Evolutionary conservation across 1,140 invertebrate genomes (phyloP).

Genomic region (Cherax quadricarinatus): DNA sequence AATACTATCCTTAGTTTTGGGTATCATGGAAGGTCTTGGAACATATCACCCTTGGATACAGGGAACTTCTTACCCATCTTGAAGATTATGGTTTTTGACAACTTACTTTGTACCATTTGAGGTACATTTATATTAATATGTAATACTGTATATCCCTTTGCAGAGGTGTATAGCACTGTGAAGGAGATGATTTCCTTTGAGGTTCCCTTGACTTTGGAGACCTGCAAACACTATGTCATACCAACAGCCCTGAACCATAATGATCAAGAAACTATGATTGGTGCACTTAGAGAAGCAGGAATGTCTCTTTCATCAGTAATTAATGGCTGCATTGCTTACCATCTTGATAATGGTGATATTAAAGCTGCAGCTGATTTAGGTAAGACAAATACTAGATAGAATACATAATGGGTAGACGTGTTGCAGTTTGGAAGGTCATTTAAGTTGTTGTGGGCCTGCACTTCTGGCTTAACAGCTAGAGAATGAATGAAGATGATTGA

Average conservation of each 20-base stretch:
- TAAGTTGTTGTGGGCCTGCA: too few relatives aligned
- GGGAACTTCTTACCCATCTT: too few relatives aligned
- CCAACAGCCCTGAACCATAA: neutral
- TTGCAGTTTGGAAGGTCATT: too few relatives aligned
- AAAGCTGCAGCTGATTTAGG: conserved; percentile 26
- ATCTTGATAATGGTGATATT: neutral
- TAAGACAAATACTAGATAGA: neutral
- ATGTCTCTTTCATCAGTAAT: conserved; percentile 20
- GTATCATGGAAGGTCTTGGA: too few relatives aligned
- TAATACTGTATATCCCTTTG: neutral
- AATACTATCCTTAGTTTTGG: too few relatives aligned
- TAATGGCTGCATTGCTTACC: conserved; percentile 35
- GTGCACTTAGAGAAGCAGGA: conserved; percentile 18
- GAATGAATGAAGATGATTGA: too few relatives aligned
- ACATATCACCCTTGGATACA: too few relatives aligned
- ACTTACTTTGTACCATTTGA: too few relatives aligned
- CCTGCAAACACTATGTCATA: conserved; percentile 27
- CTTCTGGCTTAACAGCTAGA: too few relatives aligned
- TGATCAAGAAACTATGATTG: conserved; percentile 14
- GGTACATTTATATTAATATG: too few relatives aligned
- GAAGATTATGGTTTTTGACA: too few relatives aligned
- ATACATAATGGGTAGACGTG: too few relatives aligned
- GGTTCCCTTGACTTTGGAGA: conserved; percentile 37
- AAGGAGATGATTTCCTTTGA: conserved; percentile 33
- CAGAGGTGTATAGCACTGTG: conserved; percentile 40